These are phyloP conservation scores for Simalia tracyae DNA, from an alignment of 2,797 vertebrate species.

Conservation along the genomic window DNA sequence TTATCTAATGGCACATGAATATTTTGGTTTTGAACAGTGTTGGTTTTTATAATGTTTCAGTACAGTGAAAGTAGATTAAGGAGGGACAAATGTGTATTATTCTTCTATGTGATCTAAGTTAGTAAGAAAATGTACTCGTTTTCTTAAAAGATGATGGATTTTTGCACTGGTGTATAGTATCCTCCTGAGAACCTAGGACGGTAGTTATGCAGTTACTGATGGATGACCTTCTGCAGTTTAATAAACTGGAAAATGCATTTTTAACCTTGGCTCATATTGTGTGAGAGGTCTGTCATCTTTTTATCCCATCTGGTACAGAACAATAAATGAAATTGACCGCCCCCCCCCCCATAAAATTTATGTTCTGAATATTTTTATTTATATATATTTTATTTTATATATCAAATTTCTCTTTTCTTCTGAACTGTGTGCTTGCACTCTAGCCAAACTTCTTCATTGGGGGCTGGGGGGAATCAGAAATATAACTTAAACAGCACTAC, in stretches of 20 bases:
- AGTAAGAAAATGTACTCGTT: conserved; percentile 15
- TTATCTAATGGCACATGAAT: not conserved
- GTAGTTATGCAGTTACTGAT: conserved; percentile 58
- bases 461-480: conserved; percentile 35
- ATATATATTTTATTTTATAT: too few species aligned
- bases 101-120: not conserved
- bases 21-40: not conserved
- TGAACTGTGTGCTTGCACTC: conserved; percentile 8
- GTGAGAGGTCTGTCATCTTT: conserved; percentile 55
- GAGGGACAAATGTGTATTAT: not conserved
- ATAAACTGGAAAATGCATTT: conserved; percentile 67
- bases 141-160: conserved; percentile 28
- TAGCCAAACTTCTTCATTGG: conserved; percentile 26
- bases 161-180: conserved; percentile 1
- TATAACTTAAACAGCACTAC: conserved; percentile 33
- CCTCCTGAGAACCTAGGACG: conserved; percentile 45
- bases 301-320: conserved; percentile 38
- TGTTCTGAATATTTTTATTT: conserved; percentile 25
- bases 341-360: conserved; percentile 53
- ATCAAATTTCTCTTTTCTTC: conserved; percentile 9
- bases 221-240: conserved; percentile 56
- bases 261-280: conserved; percentile 62
- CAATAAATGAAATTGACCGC: conserved; percentile 52
- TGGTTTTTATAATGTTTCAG: not conserved
- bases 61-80: not conserved